These are phyloP conservation scores for Balaeniceps rex DNA, from an alignment of 2,113 vertebrate genomes.

Conservation along the genomic window DNA sequence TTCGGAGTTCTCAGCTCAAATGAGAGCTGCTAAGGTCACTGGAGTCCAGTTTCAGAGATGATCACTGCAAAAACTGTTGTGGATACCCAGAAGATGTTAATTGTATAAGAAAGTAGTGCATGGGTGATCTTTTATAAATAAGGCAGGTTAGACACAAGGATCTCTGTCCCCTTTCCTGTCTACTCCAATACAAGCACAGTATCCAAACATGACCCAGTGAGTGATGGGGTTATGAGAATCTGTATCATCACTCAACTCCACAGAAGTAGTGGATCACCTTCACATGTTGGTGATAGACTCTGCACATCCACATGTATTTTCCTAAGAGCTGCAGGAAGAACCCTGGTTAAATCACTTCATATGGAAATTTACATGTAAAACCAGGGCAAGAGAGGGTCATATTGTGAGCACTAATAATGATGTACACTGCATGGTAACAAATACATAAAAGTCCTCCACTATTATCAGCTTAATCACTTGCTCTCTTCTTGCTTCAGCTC, in stretches of 20 bases:
- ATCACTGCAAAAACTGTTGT: not conserved
- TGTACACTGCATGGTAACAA: not conserved
- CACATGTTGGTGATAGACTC: not conserved
- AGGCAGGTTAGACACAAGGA: not conserved
- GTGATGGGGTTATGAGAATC: not conserved
- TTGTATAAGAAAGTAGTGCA: not conserved
- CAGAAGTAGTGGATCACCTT: not conserved
- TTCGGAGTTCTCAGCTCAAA: not conserved
- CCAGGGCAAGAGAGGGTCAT: not conserved
- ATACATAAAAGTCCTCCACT: not conserved
- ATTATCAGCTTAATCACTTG: not conserved
- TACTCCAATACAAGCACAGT: not conserved
- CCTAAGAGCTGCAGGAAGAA: not conserved
- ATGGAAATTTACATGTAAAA: not conserved
- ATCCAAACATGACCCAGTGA: not conserved
- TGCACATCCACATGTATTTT: not conserved
- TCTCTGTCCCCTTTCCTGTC: not conserved
- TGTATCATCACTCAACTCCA: not conserved
- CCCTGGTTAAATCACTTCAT: not conserved
- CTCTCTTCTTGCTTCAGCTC: not conserved
- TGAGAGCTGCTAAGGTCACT: not conserved
- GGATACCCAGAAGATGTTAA: not conserved
- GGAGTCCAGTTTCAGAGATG: not conserved
- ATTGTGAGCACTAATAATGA: not conserved
- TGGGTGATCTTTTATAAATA: not conserved